phyloP scores from a whole-genome alignment of 2,113 vertebrate species.

The Hiodon tergisus region DNA sequence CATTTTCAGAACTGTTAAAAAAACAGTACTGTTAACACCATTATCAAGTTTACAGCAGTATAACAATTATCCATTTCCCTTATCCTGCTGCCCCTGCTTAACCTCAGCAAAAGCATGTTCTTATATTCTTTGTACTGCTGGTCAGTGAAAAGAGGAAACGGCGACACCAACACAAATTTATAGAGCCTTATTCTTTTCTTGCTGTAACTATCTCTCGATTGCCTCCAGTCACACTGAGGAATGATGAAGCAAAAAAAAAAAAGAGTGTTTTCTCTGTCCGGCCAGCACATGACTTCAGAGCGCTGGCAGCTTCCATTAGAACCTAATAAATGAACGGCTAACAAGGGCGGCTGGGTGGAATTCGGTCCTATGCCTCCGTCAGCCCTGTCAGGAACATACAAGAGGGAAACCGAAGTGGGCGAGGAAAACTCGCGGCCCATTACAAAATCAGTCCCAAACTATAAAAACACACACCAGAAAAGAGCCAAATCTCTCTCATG shows the following conservation, averaged over 20 bases:
- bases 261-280: constrained; percentile 49
- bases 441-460: constrained; percentile 70
- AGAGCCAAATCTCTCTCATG: constrained; percentile 71
- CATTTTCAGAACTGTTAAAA: too few relatives aligned
- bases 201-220: too few relatives aligned
- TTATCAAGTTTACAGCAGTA: too few relatives aligned
- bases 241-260: background rate
- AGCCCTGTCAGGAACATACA: constrained; percentile 58
- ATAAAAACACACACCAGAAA: constrained; percentile 66
- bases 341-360: constrained; percentile 60
- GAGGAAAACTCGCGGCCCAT: constrained; percentile 61
- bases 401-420: constrained; percentile 35
- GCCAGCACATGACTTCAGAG: constrained; percentile 63
- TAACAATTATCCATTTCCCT: too few relatives aligned
- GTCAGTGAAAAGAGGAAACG: too few relatives aligned
- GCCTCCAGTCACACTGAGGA: constrained; percentile 8
- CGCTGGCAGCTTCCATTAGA: constrained; percentile 65
- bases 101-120: too few relatives aligned
- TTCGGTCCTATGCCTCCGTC: constrained; percentile 48
- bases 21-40: too few relatives aligned
- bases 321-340: constrained; percentile 70
- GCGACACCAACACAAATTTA: too few relatives aligned
- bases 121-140: too few relatives aligned
- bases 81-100: too few relatives aligned
- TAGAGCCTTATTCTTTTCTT: too few relatives aligned